A percentile compares a stretch with the other conserved stretches of the same genome.
Evolutionary conservation across 2,888 invertebrate genomes (phyloP).

Genomic region (Cancer borealis): DNA sequence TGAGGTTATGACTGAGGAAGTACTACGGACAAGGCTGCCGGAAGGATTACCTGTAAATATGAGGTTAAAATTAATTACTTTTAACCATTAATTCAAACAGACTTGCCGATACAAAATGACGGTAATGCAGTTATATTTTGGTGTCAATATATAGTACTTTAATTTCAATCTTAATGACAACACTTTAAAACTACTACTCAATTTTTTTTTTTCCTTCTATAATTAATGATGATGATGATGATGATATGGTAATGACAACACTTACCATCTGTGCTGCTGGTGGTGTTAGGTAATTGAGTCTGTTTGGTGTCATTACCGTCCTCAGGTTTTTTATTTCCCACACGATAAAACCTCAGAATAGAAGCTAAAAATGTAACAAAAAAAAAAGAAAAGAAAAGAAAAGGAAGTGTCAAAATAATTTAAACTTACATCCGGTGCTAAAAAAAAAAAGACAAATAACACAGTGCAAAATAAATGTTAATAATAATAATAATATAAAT

Average conservation of each 20-base stretch:
- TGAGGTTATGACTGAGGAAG: not conserved
- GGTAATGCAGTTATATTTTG: not conserved
- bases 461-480: not conserved
- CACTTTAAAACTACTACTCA: no score
- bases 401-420: not conserved
- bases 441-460: not conserved
- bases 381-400: not conserved
- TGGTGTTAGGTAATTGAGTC: not conserved
- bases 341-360: conserved; percentile 56
- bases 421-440: not conserved
- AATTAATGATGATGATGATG: not conserved
- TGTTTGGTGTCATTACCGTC: not conserved
- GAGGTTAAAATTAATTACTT: not conserved
- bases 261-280: conserved; percentile 5
- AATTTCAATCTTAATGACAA: not conserved
- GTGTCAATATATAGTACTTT: not conserved
- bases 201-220: no score
- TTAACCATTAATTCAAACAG: not conserved
- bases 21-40: not conserved
- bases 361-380: conserved; percentile 46
- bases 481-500: no score
- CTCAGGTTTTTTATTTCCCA: not conserved
- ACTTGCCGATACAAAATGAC: not conserved
- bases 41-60: not conserved
- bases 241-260: not conserved